A percentile compares a stretch with the other conserved stretches of the same genome.
Conservation (phyloP, 1,140 invertebrate species). For the Hydropsyche tenuis region DNA sequence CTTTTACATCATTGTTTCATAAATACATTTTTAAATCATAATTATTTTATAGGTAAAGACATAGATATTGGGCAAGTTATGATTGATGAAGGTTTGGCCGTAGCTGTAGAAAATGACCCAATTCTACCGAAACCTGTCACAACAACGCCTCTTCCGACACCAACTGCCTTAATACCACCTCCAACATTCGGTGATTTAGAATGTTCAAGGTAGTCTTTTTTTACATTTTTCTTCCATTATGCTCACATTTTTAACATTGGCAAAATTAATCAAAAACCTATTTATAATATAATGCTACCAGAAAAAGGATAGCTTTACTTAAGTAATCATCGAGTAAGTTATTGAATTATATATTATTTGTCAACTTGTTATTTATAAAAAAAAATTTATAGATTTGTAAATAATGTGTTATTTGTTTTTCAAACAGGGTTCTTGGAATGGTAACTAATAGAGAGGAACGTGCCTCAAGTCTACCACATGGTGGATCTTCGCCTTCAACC, state of each 20-base stretch:
- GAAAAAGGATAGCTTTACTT: slow-evolving; percentile 22
- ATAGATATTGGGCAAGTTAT: slow-evolving; percentile 55
- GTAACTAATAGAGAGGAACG: slow-evolving; percentile 45
- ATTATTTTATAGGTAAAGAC: slow-evolving; percentile 51
- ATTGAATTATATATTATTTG: background rate
- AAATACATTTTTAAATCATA: background rate
- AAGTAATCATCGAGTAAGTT: slow-evolving; percentile 5
- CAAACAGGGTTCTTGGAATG: slow-evolving; percentile 50
- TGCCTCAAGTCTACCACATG: slow-evolving; percentile 44
- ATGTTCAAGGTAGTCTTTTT: slow-evolving; percentile 51
- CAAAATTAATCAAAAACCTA: background rate
- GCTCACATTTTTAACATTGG: too few species aligned
- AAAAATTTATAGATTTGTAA: background rate
- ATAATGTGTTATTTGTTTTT: slow-evolving; percentile 7
- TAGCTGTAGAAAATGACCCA: slow-evolving; percentile 38
- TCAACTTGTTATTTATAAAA: background rate
- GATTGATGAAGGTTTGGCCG: slow-evolving; percentile 56
- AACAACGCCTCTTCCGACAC: slow-evolving; percentile 47
- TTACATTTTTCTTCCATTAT: background rate
- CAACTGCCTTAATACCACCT: slow-evolving; percentile 49
- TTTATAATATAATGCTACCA: slow-evolving; percentile 31
- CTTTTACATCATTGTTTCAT: background rate
- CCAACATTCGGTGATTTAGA: slow-evolving; percentile 59
- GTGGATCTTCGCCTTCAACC: slow-evolving; percentile 38
- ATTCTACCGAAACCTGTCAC: slow-evolving; percentile 32